Base-by-base conservation (phyloP, 1,140 invertebrate species). In the Dinothrombium tinctorium region DNA sequence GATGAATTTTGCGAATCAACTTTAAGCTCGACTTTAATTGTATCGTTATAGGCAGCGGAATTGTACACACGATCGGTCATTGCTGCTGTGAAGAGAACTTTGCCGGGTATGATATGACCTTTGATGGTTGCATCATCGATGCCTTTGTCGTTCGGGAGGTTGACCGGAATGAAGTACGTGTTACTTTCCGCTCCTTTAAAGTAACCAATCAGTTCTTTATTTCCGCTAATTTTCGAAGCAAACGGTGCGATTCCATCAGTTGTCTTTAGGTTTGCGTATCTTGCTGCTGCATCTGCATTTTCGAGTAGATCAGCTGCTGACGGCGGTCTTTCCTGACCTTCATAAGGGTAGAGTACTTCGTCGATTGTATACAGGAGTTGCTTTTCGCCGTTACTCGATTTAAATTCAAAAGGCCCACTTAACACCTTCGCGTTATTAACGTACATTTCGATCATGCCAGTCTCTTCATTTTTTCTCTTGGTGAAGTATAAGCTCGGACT, bases 111-210 rank as follows among this genome's bases (percentile, higher is more conserved):
- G n/a, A 90, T 71, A 56, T 90, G 83, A 12, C 79, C 81, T 55
- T 84, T 75, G 33, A 89, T 73, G 19, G 87, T 78, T 56, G 79
- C 74, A 9, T 60, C 66, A 37, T 42, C 32, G n/a, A 46, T 24
- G 7, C 17, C 20, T n/a, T 24, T 32, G 15, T 21, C 23, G 8
- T 36, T 28, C 2, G n/a, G 38, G 17, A 28, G 36, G 24, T 43
- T 41, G 3, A 83, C 70, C 7, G 81, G 80, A 52, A 87, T 73
- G 54, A 86, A 80, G 56, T 82, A 87, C 4, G 81, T 86, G 57
- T 75, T 72, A 45, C 33, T 68, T 63, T 31, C 79, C 79, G 46
- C 75, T 72, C 17, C 68, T 66, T 48, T 67, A 69, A 55, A 76
- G 83, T 25, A 81, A 63, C 22, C 72, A 65, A 52, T 73, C 65